Base-by-base conservation (phyloP, 1,140 invertebrate species). In the Dreissena polymorpha region DNA sequence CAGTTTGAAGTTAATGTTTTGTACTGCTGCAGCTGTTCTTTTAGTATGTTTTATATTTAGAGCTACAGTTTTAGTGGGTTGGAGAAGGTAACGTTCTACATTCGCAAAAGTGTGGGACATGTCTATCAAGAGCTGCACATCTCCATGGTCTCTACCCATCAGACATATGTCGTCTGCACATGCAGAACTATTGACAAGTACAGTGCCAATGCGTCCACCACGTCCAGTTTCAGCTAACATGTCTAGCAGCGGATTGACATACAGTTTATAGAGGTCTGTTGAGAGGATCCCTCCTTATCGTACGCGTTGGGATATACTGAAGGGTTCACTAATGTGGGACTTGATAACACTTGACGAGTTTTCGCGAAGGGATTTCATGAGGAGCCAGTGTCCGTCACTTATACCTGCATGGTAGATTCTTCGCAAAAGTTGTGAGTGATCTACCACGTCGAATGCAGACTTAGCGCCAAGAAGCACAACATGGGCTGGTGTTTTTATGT, bases 181-280 rank as follows among this genome's bases (percentile, higher is more conserved):
- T 39, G 72, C 65, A 1, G 21, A 50, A 10, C 72, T 27, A 27
- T 21, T 21, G 21, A 25, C 55, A 13, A 23, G 55, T n/a, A 75
- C 39, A 21, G 29, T n/a, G 60, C 71, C 80, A 50, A 82, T 74
- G n/a, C 10, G 18, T 29, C 25, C 68, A 10, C 80, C 80, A 3
- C 53, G n/a, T 27, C 49, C 49, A 5, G 57, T 18, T 13, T 67
- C 18, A 14, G 5, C 5, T 7, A 82, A 10, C n/a, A 29, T 64
- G 6, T 74, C 50, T 23, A 82, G 16, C 23, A 82, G 64, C 7
- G 29, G 60, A 21, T 74, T 82, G 21, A 75, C 53, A 39, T 83
- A 83, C 5, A 68, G 6, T 69, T 83, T 83, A 49, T 82, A 82
- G 5, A 82, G 63, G 23, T 75, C 80, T 14, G 71, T 55, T 21